Evolutionary conservation across 2,113 vertebrate species (phyloP), one percentile per base, ranked within the genome.

Genomic region (Ctenodactylus gundi): DNA sequence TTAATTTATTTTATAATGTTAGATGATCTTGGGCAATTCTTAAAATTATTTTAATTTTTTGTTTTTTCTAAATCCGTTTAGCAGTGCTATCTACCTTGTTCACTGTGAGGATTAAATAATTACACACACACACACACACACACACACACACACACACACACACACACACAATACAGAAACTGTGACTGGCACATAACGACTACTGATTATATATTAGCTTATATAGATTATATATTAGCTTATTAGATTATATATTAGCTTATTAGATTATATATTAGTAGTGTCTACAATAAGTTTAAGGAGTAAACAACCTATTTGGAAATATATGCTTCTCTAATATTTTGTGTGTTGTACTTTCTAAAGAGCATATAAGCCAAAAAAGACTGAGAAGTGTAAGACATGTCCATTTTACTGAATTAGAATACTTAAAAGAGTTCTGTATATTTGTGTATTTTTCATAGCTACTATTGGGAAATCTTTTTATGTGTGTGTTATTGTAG

Each of bases 1-100:
- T 53, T 70, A 34, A 88, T 77, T 93, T 90, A 41, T 90, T 95
- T 89, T 94, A 64, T 72, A 93, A 72, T 82, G 41, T 46, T 70
- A 8, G 46, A 36, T 75, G 77, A 67, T 65, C 15, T 64, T 77
- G 57, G 25, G 17, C 21, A 62, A 60, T 81, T 90, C 76, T 81
- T 21, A 85, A 65, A 94, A 92, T 31, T 10, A 39, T 73, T 51
- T 85, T 31, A 77, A 1, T 46, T 81, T 93, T 49, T 93, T 83
- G 7, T 25, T 93, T 84, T 89, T 11, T 34, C 91, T 82, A 80
- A 91, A 49, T 88, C 29, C 62, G 75, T 11, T 73, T 77, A 44
- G 39, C 55, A 44, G 18, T 58, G 62, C 14, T 49, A 58, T 7
- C 58, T 93, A 67, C 14, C 1, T 67, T 46, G 27, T 83, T 92